A percentile compares a stretch with the other conserved stretches of the same genome.
phyloP scores from a whole-genome alignment of 2,888 invertebrate species.

The Chymomyza caudatula region DNA sequence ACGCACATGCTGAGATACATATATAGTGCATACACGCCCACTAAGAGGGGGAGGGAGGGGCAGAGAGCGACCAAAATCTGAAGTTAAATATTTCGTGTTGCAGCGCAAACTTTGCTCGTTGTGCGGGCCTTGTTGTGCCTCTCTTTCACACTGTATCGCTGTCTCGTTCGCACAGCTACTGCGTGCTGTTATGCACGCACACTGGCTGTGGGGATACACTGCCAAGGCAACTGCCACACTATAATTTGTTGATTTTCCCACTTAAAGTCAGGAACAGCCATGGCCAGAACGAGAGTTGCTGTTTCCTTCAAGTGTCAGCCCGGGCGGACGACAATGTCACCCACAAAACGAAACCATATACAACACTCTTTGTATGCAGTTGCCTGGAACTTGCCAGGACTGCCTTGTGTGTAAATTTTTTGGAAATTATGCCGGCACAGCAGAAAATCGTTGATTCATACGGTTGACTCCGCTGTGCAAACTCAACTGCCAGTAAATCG shows the following conservation, averaged over 20 bases:
- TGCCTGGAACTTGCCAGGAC: not conserved
- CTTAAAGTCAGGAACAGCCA: slow-evolving; percentile 59
- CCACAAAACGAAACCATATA: not conserved
- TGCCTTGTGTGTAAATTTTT: slow-evolving; percentile 36
- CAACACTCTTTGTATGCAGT: not conserved
- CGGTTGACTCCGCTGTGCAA: slow-evolving; percentile 67
- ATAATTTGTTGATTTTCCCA: slow-evolving; percentile 73
- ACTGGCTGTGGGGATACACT: not conserved
- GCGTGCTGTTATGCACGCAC: not conserved
- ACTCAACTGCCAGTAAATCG: slow-evolving; percentile 66
- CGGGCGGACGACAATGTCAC: not conserved
- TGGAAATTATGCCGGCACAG: slow-evolving; percentile 65
- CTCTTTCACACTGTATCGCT: not conserved
- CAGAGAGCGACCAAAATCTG: slow-evolving; percentile 59
- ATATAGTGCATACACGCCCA: not conserved
- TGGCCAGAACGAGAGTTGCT: not conserved
- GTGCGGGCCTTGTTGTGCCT: slow-evolving; percentile 22
- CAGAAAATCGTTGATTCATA: slow-evolving; percentile 71
- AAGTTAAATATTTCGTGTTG: slow-evolving; percentile 69
- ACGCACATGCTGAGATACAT: not conserved
- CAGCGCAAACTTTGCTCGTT: slow-evolving; percentile 53
- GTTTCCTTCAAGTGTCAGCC: slow-evolving; percentile 19
- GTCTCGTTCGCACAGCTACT: not conserved
- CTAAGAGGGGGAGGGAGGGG: not conserved
- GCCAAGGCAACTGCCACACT: slow-evolving; percentile 43